Percentiles rank a stretch among this genome's conserved stretches.
Conservation (phyloP, 2,888 invertebrate species). For the Mamestra brassicae region DNA sequence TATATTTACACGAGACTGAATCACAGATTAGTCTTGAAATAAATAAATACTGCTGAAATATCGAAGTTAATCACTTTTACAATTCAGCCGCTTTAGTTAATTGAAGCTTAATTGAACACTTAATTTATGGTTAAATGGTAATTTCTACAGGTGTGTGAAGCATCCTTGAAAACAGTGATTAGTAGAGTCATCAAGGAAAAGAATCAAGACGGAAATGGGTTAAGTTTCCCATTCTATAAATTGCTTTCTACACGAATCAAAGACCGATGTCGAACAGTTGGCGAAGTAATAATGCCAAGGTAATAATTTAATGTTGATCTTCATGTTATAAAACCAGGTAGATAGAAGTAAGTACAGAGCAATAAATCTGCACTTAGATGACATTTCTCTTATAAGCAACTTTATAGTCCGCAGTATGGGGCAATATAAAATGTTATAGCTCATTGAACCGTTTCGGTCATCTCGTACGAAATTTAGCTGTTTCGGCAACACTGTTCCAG, state of each 20-base stretch:
- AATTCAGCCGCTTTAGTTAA: not conserved
- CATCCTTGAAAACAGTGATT: conserved; percentile 26
- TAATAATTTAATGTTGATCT: conserved; percentile 44
- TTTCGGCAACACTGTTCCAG: conserved; percentile 51
- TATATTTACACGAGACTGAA: conserved; percentile 12
- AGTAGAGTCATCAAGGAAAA: conserved; percentile 43
- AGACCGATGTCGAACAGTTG: conserved; percentile 48
- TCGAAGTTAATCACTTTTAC: not conserved
- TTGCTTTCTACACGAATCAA: conserved; percentile 54
- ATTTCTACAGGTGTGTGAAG: conserved; percentile 27
- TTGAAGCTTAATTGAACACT: not conserved
- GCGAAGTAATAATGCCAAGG: conserved; percentile 47
- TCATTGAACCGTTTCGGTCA: conserved; percentile 51
- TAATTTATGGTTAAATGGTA: conserved; percentile 26
- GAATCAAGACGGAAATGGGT: conserved; percentile 66
- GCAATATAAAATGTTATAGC: conserved; percentile 57
- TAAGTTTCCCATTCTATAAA: conserved; percentile 67
- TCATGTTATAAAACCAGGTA: conserved; percentile 34
- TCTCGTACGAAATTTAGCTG: conserved; percentile 44
- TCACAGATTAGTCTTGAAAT: conserved; percentile 2
- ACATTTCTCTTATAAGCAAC: conserved; percentile 44
- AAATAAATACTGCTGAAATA: not conserved
- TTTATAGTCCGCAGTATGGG: conserved; percentile 50
- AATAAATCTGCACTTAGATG: conserved; percentile 36
- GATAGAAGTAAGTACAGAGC: conserved; percentile 5